phyloP scores from a whole-genome alignment of 1,140 invertebrate genomes.

The Drosophila bocki region DNA sequence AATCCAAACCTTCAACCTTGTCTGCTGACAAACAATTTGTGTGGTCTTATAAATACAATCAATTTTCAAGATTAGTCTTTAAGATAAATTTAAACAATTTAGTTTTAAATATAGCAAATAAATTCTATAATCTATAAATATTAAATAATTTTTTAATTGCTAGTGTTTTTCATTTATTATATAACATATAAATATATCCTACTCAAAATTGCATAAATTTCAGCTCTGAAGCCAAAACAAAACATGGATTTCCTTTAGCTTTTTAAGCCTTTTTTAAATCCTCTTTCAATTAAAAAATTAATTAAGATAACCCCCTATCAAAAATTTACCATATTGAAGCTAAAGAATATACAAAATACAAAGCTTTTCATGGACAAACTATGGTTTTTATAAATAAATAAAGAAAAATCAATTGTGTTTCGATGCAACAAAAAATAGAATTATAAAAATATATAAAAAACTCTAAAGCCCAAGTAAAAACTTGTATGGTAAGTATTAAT shows the following conservation, averaged over 20 bases:
- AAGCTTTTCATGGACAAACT: background rate
- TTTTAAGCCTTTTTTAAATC: background rate
- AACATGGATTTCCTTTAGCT: background rate
- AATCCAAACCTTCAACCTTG: background rate
- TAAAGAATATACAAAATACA: background rate
- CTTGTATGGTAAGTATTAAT: slow-evolving; percentile 23
- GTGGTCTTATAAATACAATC: background rate
- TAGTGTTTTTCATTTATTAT: no score
- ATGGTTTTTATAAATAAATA: slow-evolving; percentile 1
- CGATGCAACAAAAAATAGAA: slow-evolving; percentile 19
- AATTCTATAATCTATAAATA: no score
- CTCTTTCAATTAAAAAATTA: background rate
- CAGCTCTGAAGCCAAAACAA: background rate
- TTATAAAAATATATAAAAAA: slow-evolving; percentile 10
- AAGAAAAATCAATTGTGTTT: slow-evolving; percentile 4
- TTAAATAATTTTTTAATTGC: no score
- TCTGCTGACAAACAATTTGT: background rate
- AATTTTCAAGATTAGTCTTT: background rate
- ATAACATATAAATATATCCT: no score
- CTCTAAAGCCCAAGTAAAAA: background rate
- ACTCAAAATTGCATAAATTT: no score
- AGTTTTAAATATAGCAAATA: background rate
- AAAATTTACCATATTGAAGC: background rate
- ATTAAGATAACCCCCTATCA: slow-evolving; percentile 6
- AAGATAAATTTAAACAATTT: background rate